phyloP scores from a whole-genome alignment of 1,140 invertebrate species.

The Halesus radiatus region DNA sequence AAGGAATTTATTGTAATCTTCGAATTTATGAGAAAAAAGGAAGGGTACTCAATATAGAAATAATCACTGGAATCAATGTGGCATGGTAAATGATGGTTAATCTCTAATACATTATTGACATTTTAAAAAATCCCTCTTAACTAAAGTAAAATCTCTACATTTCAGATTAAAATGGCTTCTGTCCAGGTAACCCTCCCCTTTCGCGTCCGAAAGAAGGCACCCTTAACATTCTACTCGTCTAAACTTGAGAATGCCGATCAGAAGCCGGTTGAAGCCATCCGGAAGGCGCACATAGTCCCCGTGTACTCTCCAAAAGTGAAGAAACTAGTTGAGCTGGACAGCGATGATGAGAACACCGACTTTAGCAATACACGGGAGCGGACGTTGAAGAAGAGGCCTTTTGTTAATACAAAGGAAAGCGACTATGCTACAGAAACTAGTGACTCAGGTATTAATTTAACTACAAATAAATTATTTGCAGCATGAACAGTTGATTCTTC shows the following conservation, averaged over 20 bases:
- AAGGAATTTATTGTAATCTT: too few species aligned
- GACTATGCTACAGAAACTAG: conserved; percentile 20
- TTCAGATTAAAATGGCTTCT: conserved; percentile 60
- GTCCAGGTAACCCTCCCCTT: conserved; percentile 65
- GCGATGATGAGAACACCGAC: conserved; percentile 54
- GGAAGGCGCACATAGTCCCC: not conserved
- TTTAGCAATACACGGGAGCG: conserved; percentile 32
- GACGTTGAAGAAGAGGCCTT: conserved; percentile 41
- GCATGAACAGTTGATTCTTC: too few species aligned
- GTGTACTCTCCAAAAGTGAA: conserved; percentile 39
- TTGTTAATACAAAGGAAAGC: not conserved
- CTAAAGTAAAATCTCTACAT: not conserved
- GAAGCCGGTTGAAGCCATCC: not conserved
- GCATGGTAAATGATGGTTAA: too few species aligned
- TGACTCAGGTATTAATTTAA: conserved; percentile 31
- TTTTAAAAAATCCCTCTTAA: not conserved
- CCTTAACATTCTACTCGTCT: conserved; percentile 51
- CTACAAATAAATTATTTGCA: too few species aligned
- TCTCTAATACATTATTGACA: too few species aligned
- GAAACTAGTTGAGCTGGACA: conserved; percentile 51
- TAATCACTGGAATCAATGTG: too few species aligned
- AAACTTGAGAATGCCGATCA: conserved; percentile 30
- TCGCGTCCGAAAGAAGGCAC: conserved; percentile 63
- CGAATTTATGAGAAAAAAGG: too few species aligned
- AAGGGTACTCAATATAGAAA: too few species aligned